These are phyloP conservation scores for Glaucopsyche alexis DNA, from an alignment of 2,888 invertebrate species.

Conservation along the genomic window DNA sequence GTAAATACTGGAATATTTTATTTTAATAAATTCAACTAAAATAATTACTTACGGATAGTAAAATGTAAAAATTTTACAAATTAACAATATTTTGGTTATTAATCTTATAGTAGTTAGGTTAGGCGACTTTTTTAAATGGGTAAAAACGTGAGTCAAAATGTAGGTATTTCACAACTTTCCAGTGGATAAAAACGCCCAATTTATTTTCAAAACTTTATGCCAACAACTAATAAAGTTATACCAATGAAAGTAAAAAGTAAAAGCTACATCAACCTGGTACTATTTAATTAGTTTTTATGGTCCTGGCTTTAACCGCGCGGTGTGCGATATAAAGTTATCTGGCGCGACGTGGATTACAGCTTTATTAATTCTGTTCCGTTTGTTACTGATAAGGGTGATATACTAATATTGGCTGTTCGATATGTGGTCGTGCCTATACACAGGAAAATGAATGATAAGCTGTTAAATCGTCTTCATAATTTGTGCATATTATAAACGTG, in stretches of 20 bases:
- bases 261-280: conserved; percentile 6
- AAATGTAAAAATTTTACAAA: too few relatives aligned
- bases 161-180: too few relatives aligned
- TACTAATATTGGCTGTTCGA: conserved; percentile 9
- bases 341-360: conserved; percentile 6
- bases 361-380: conserved; percentile 23
- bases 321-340: conserved; percentile 1
- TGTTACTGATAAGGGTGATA: conserved; percentile 5
- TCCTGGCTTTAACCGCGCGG: neutral
- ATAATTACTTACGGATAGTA: too few relatives aligned
- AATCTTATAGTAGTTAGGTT: too few relatives aligned
- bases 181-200: too few relatives aligned
- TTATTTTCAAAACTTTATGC: too few relatives aligned
- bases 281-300: conserved; percentile 14
- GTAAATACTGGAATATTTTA: too few relatives aligned
- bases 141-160: too few relatives aligned
- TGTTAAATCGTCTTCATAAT: neutral
- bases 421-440: neutral
- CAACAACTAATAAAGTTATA: neutral
- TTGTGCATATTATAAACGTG: neutral
- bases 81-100: too few relatives aligned
- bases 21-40: too few relatives aligned
- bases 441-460: neutral
- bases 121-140: too few relatives aligned
- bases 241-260: conserved; percentile 10